These are phyloP conservation scores for Maniola hyperantus DNA, from an alignment of 2,888 invertebrate genomes.

Conservation along the genomic window DNA sequence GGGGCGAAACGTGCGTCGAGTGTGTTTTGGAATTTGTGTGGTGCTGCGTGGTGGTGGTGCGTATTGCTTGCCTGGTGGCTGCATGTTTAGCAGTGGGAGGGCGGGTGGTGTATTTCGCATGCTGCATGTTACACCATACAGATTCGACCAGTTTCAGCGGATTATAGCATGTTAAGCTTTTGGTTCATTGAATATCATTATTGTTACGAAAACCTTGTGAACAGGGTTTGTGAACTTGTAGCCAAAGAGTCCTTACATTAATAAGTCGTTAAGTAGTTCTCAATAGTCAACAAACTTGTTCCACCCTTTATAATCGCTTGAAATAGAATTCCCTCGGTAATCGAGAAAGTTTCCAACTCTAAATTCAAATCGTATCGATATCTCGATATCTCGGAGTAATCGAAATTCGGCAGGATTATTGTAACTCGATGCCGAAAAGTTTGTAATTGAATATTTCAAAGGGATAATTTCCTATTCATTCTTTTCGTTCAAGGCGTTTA, in stretches of 20 bases:
- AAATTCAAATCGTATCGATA: slow-evolving; percentile 32
- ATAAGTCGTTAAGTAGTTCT: not conserved
- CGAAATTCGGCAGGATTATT: slow-evolving; percentile 32
- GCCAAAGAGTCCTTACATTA: not conserved
- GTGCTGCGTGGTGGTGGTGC: no score
- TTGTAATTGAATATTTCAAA: slow-evolving; percentile 33
- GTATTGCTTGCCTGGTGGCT: no score
- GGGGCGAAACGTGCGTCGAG: no score
- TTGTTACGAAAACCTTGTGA: not conserved
- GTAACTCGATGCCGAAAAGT: slow-evolving; percentile 34
- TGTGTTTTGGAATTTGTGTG: no score
- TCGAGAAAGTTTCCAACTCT: slow-evolving; percentile 29
- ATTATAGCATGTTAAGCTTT: no score
- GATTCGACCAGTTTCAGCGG: no score
- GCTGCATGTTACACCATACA: no score
- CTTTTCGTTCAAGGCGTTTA: not conserved
- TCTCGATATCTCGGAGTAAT: slow-evolving; percentile 28
- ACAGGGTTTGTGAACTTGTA: not conserved
- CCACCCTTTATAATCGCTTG: not conserved
- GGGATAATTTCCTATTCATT: slow-evolving; percentile 13
- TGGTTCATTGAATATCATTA: no score
- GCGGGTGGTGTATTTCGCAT: no score
- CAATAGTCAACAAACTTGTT: slow-evolving; percentile 7
- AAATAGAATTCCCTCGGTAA: slow-evolving; percentile 20
- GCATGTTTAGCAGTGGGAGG: no score